phyloP scores from a whole-genome alignment of 1,140 invertebrate species.

The Aphelenchoides fujianensis region DNA sequence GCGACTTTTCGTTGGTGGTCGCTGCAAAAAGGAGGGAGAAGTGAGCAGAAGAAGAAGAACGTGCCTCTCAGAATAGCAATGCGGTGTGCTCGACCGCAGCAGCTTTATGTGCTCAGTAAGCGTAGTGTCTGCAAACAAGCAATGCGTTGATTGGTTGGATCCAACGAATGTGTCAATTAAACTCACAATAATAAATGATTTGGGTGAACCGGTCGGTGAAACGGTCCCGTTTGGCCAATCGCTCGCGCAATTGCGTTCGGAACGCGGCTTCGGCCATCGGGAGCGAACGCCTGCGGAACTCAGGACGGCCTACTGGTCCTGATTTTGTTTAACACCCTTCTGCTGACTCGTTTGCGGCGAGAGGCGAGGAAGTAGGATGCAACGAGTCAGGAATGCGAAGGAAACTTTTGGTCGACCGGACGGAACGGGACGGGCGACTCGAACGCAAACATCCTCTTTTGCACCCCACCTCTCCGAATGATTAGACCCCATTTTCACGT shows the following conservation, averaged over 20 bases:
- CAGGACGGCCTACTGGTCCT: too few species aligned
- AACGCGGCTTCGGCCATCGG: neutral
- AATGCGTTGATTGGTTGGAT: too few species aligned
- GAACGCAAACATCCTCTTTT: too few species aligned
- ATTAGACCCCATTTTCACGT: too few species aligned
- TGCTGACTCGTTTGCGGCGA: too few species aligned
- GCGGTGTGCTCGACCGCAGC: neutral
- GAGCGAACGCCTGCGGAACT: too few species aligned
- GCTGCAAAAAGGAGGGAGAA: neutral
- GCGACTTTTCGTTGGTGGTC: neutral
- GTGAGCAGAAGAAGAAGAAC: neutral
- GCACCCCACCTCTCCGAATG: too few species aligned
- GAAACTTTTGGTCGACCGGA: too few species aligned
- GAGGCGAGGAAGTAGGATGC: too few species aligned
- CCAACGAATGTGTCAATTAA: neutral
- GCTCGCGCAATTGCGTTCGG: neutral
- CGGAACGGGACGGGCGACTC: too few species aligned
- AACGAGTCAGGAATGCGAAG: too few species aligned
- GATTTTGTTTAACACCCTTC: too few species aligned
- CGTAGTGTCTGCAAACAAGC: conserved; percentile 12
- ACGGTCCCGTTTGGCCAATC: conserved; percentile 8
- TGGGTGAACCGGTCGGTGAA: neutral
- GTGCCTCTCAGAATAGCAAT: neutral
- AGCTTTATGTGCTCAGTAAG: conserved; percentile 11
- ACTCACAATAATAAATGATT: conserved; percentile 13